Conservation (phyloP, 2,113 vertebrate genomes). For the Copsychus sechellarum region DNA sequence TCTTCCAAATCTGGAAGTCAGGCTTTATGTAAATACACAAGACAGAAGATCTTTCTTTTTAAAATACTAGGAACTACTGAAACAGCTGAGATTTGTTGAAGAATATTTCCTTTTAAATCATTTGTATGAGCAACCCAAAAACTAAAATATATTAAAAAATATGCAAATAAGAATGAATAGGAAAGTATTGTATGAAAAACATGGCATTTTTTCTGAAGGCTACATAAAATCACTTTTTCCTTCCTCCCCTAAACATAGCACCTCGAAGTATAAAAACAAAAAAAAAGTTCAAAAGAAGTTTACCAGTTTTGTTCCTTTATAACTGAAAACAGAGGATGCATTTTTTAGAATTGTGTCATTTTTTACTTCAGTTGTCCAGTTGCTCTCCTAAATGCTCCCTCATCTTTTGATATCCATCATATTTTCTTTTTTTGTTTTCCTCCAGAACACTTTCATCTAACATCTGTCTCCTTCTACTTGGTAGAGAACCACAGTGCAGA, state of each 20-base stretch:
- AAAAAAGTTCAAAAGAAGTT: conserved; percentile 32
- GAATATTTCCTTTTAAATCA: neutral
- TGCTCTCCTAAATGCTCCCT: neutral
- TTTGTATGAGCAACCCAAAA: neutral
- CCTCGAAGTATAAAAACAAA: conserved; percentile 22
- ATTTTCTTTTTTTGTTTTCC: neutral
- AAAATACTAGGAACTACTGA: neutral
- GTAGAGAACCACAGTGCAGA: neutral
- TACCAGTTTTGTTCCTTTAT: neutral
- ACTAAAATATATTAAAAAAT: neutral
- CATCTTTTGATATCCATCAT: neutral
- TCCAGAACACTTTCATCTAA: neutral
- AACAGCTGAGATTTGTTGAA: conserved; percentile 26
- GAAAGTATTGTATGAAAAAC: neutral
- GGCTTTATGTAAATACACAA: conserved; percentile 7
- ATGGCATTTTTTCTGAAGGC: neutral
- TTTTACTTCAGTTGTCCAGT: neutral
- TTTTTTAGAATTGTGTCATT: neutral
- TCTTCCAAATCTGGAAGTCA: conserved; percentile 39
- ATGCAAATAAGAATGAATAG: neutral
- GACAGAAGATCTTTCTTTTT: conserved; percentile 22
- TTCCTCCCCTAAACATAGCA: conserved; percentile 23
- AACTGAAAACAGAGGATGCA: conserved; percentile 38
- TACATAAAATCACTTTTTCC: neutral
- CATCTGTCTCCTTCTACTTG: neutral